Conservation (phyloP, 2,888 invertebrate genomes). For the Lepas anatifera region DNA sequence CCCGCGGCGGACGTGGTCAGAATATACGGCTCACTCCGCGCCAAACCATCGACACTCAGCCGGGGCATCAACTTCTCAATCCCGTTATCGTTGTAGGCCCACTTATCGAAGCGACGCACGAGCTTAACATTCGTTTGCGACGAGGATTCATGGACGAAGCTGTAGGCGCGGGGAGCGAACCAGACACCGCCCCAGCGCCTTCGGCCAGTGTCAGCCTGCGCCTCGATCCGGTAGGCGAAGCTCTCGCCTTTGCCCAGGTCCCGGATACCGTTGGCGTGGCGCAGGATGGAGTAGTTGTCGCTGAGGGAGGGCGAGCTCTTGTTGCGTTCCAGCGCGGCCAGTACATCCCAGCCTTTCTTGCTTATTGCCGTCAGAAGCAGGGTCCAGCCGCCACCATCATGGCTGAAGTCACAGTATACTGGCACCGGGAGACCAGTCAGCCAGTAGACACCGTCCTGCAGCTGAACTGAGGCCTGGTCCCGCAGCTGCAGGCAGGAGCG, state of each 20-base stretch:
- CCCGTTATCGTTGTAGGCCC: neutral
- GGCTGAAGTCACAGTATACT: no score
- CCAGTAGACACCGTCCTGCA: no score
- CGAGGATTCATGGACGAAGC: neutral
- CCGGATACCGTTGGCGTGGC: no score
- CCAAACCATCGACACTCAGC: neutral
- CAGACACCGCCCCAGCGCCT: constrained; percentile 3
- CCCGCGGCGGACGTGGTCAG: neutral
- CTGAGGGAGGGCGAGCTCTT: no score
- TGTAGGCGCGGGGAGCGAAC: neutral
- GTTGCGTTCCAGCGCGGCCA: no score
- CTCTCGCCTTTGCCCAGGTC: neutral
- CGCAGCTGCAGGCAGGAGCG: no score
- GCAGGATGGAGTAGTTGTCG: no score
- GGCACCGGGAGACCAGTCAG: no score
- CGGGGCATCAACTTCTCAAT: neutral
- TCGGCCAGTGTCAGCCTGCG: neutral
- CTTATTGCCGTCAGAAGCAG: no score
- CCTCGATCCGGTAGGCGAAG: neutral
- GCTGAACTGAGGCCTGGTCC: no score
- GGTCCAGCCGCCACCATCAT: no score
- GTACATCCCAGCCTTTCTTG: no score
- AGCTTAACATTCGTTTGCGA: neutral
- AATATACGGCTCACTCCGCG: neutral
- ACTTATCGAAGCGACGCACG: neutral